A percentile compares a stretch with the other conserved stretches of the same genome.
These are phyloP conservation scores for Aphrocallistes beatrix DNA, from an alignment of 37 sponge, comb jelly and placozoan species.

Conservation along the genomic window DNA sequence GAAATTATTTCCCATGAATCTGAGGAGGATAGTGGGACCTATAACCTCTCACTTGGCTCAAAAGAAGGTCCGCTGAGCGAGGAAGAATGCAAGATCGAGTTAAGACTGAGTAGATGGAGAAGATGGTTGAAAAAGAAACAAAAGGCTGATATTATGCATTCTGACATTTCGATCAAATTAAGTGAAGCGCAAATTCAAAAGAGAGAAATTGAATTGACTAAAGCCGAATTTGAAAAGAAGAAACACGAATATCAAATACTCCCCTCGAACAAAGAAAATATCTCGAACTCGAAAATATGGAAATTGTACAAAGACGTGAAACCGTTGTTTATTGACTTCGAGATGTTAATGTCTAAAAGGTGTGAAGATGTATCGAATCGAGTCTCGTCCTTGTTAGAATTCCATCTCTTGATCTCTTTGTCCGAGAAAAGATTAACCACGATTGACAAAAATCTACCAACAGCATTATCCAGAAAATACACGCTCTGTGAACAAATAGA, in stretches of 20 bases:
- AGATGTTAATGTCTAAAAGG: background rate
- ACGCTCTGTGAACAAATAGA: background rate
- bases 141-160: background rate
- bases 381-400: background rate
- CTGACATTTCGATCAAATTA: background rate
- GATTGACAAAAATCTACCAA: background rate
- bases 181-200: background rate
- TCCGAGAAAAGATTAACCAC: background rate
- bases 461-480: background rate
- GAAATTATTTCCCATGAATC: background rate
- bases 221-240: background rate
- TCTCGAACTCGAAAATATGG: background rate
- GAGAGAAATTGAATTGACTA: background rate
- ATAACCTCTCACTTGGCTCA: background rate
- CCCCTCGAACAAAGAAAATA: background rate
- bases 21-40: background rate
- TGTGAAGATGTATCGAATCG: background rate
- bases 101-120: background rate
- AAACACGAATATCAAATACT: background rate
- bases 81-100: background rate
- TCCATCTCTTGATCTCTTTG: background rate
- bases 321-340: background rate
- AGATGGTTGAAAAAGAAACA: background rate
- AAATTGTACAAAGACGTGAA: background rate
- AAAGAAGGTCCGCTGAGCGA: background rate